These are phyloP conservation scores for Cotesia glomerata DNA, from an alignment of 1,140 invertebrate species.

Conservation along the genomic window DNA sequence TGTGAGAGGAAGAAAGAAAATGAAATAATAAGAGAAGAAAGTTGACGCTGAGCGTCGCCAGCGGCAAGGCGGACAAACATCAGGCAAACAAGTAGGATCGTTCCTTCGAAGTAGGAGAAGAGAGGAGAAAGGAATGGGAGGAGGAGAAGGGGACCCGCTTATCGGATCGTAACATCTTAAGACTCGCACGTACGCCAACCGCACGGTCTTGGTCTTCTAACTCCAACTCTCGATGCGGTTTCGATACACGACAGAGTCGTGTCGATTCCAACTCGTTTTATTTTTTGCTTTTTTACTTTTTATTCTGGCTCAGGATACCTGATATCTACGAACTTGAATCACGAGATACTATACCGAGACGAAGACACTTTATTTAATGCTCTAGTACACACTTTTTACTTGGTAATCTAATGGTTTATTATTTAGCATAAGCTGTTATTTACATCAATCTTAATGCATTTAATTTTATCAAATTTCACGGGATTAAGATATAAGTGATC, in stretches of 20 bases:
- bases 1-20: not conserved
- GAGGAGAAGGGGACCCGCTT: conserved; percentile 43
- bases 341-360: not conserved
- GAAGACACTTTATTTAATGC: not conserved
- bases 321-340: conserved; percentile 8
- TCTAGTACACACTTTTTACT: not conserved
- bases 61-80: conserved; percentile 31
- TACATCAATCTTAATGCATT: no score
- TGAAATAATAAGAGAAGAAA: not conserved
- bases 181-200: conserved; percentile 53
- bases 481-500: no score
- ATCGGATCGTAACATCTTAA: conserved; percentile 54
- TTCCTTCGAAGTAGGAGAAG: not conserved
- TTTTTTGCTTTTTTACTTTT: not conserved
- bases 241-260: conserved; percentile 12
- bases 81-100: no score
- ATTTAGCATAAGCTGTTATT: no score
- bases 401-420: not conserved
- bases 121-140: not conserved
- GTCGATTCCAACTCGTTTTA: conserved; percentile 12
- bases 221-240: conserved; percentile 18
- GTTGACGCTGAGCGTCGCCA: conserved; percentile 33
- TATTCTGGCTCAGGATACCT: not conserved
- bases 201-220: conserved; percentile 29
- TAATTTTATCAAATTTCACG: no score